Percentiles rank a stretch among this genome's conserved stretches.
phyloP scores from a whole-genome alignment of 2,888 invertebrate genomes.

The Macrophya alboannulata region DNA sequence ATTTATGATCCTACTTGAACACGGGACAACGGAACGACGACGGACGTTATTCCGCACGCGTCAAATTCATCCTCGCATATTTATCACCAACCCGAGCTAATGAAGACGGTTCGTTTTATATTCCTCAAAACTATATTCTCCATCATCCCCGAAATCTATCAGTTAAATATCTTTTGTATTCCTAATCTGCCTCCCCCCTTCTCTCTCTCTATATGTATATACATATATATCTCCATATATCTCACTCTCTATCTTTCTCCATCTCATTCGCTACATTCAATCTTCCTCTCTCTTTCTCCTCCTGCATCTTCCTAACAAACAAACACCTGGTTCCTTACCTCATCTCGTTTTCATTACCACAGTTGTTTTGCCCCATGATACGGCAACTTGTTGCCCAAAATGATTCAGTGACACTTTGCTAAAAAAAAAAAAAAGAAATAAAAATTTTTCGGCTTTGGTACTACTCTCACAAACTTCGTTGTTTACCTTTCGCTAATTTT shows the following conservation, averaged over 20 bases:
- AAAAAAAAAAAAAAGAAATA: background rate
- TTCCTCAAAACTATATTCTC: slow-evolving; percentile 23
- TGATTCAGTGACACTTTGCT: background rate
- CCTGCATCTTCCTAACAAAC: slow-evolving; percentile 49
- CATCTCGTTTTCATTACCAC: background rate
- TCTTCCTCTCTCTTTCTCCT: slow-evolving; percentile 49
- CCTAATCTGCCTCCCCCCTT: slow-evolving; percentile 43
- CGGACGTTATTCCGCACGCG: slow-evolving; percentile 32
- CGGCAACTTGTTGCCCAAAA: slow-evolving; percentile 5
- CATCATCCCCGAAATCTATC: background rate
- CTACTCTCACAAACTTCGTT: background rate
- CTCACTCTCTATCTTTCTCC: slow-evolving; percentile 28
- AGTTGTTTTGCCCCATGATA: background rate
- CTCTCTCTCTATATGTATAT: no score
- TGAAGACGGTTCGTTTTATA: slow-evolving; percentile 59
- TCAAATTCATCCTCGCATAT: slow-evolving; percentile 38
- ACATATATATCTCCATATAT: background rate
- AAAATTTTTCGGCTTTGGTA: background rate
- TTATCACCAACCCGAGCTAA: slow-evolving; percentile 59
- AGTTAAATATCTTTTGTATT: slow-evolving; percentile 37
- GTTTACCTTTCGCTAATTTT: background rate
- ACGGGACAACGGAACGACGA: slow-evolving; percentile 28
- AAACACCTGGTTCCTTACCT: slow-evolving; percentile 15
- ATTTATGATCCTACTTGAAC: slow-evolving; percentile 36
- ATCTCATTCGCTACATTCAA: slow-evolving; percentile 46